Evolutionary conservation across 2,113 vertebrate species (phyloP), one percentile per base, ranked within the genome.

Genomic region (Nycticorax nycticorax): DNA sequence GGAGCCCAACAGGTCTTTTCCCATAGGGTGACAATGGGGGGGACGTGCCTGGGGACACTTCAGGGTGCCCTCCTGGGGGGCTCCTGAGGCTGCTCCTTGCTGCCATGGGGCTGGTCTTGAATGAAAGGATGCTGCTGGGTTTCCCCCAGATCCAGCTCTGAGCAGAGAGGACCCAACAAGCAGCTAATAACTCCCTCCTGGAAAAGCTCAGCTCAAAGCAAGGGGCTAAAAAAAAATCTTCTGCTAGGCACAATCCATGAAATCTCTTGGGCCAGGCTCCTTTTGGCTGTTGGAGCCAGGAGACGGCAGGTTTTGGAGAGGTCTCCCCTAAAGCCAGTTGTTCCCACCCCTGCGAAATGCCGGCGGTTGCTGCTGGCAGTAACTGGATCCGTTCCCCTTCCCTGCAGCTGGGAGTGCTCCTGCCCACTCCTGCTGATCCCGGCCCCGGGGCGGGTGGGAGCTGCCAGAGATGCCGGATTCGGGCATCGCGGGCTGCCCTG

Each of bases 381-480:
- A 72, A 14, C 14, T 17, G 72, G 52, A 47, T 55, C 52, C 4
- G 2, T 22, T 11, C 26, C 57, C 35, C 37, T 27, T 41, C 14
- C 26, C 45, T 1, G 0, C 1, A 3, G 20, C 55, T 2, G 1
- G 48, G 55, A 47, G 20, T 1, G 1, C 17, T 62, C 41, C 88
- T 60, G 88, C 39, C 33, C 37, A n/a, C 15, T 33, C 48, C 55
- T 57, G 52, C 72, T 23, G 26, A 62, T 23, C 63, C 47, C 67
- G 33, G 71, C 11, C 56, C 23, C 2, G 0, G 28, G 56, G 62
- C 6, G 20, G 10, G 5, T 2, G 72, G 47, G 50, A 72, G 56
- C 71, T 93, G 76, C 47, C 66, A 43, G 27, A 75, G 35, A 37
- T 52, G 66, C 66, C 2, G 1, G 23, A 39, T 45, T 55, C 1